Conservation (phyloP, 1,140 invertebrate species). For the Drosophila elegans region DNA sequence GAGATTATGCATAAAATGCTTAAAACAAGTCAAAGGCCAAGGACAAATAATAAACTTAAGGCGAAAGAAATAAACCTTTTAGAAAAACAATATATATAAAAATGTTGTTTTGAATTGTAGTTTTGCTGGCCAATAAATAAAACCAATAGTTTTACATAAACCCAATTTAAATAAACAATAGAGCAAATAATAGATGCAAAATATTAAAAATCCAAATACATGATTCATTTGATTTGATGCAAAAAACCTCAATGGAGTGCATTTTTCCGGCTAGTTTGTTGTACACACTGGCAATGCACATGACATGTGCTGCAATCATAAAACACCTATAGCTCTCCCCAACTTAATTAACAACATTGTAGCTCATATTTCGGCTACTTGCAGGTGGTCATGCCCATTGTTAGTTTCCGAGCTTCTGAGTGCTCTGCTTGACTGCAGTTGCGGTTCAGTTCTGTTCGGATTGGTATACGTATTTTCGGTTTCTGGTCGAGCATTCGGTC, state of each 20-base stretch:
- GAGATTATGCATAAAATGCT: conserved; percentile 31
- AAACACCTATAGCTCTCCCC: conserved; percentile 2
- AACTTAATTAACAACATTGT: conserved; percentile 23
- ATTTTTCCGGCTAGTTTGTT: conserved; percentile 1
- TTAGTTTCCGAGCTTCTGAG: background rate
- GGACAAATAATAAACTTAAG: background rate
- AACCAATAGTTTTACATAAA: too few species aligned
- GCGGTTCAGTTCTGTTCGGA: conserved; percentile 34
- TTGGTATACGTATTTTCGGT: conserved; percentile 22
- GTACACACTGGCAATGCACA: background rate
- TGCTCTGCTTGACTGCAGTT: conserved; percentile 38
- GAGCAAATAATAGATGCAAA: too few species aligned
- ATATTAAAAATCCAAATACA: background rate
- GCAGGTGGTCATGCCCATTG: conserved; percentile 35
- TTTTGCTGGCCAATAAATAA: background rate
- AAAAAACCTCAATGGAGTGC: too few species aligned
- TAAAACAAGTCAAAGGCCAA: conserved; percentile 20
- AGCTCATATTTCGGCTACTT: conserved; percentile 4
- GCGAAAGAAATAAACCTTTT: background rate
- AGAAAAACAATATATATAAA: background rate
- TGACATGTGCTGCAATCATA: conserved; percentile 3
- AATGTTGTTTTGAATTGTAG: background rate
- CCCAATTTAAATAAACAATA: background rate
- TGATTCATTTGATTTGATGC: too few species aligned
- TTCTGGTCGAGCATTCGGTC: conserved; percentile 23